phyloP scores from a whole-genome alignment of 2,113 vertebrate genomes.

The Ovis canadensis region DNA sequence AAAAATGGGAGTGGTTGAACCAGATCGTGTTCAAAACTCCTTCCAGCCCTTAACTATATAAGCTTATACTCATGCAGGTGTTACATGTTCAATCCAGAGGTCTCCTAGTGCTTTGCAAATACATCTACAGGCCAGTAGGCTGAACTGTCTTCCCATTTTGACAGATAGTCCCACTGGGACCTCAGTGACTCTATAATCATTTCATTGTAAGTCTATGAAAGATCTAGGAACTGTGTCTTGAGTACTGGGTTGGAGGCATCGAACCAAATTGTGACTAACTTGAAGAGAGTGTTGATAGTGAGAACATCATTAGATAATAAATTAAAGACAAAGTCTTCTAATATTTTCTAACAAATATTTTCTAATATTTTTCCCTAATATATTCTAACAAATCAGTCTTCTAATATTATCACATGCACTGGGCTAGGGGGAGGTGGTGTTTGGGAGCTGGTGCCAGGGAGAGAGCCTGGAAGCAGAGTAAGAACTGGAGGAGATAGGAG shows the following conservation, averaged over 20 bases:
- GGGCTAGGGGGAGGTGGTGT: background rate
- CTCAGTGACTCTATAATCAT: background rate
- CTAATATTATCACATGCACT: background rate
- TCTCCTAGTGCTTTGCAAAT: background rate
- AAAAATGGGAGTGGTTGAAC: background rate
- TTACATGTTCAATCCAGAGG: background rate
- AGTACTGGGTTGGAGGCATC: background rate
- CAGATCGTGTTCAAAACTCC: background rate
- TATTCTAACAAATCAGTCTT: background rate
- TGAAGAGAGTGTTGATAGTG: background rate
- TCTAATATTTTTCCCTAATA: background rate
- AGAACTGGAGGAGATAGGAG: background rate
- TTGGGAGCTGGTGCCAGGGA: background rate
- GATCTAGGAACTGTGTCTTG: background rate
- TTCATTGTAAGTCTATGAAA: background rate
- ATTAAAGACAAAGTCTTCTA: background rate
- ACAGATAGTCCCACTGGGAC: background rate
- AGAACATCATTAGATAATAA: background rate
- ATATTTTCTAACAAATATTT: background rate
- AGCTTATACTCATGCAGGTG: background rate
- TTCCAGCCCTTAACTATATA: background rate
- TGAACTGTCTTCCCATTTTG: background rate
- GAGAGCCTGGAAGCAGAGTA: background rate
- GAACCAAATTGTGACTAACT: background rate
- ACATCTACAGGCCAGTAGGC: background rate